A percentile compares a stretch with the other conserved stretches of the same genome.
Evolutionary conservation across 2,113 vertebrate genomes (phyloP).

Genomic region (Otis tarda): DNA sequence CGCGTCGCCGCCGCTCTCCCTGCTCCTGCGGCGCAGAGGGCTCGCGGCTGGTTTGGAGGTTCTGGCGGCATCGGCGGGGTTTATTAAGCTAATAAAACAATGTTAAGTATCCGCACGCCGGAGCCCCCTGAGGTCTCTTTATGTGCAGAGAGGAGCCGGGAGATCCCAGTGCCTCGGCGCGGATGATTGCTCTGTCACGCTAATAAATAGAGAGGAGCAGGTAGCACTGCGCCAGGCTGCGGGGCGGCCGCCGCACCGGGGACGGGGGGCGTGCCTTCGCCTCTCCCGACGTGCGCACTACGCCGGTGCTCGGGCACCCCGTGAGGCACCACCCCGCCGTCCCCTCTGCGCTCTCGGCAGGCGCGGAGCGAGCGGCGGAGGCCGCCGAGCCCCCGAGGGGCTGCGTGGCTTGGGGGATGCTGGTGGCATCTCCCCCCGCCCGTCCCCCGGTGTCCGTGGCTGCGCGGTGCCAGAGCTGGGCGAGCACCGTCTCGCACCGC

Average conservation of each 20-base stretch:
- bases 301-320: fast-evolving
- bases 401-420: fast-evolving
- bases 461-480: background rate
- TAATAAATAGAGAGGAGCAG: background rate
- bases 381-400: background rate
- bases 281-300: fast-evolving
- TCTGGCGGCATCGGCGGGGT: background rate
- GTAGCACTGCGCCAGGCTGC: slow-evolving; percentile 9
- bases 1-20: fast-evolving
- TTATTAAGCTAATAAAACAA: slow-evolving; percentile 59
- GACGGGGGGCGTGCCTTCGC: fast-evolving
- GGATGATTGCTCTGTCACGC: background rate
- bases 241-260: background rate
- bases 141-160: background rate
- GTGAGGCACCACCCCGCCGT: fast-evolving
- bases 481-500: fast-evolving
- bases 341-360: background rate
- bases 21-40: background rate
- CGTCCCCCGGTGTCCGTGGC: fast-evolving
- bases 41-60: fast-evolving
- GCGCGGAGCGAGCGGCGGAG: background rate
- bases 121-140: slow-evolving; percentile 23
- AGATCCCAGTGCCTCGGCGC: background rate
- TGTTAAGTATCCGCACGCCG: background rate
- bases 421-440: background rate